Evolutionary conservation across 1,140 invertebrate genomes (phyloP), one percentile per base, ranked within the genome.

Genomic region (Diachasma alloeum): DNA sequence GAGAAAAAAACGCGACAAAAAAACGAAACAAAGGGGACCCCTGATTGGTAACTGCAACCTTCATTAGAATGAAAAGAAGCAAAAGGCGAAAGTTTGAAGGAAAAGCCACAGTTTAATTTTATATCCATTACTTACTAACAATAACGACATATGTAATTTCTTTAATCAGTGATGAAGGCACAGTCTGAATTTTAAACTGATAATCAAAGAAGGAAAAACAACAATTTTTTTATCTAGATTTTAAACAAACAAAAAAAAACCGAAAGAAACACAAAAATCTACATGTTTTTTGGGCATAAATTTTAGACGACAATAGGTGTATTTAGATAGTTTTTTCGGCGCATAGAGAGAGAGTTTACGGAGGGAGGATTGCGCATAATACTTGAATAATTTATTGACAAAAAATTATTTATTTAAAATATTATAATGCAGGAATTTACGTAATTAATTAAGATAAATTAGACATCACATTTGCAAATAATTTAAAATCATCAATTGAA

Each of bases 121-220:
- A 63, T 63, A 63, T 63, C 59, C 59, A 63, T 31, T 63, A 63
- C 24, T 19, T 63, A 63, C 59, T 63, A 63, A 63, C 59, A 63
- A 63, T 63, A 63, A 63, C 22, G 59, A 63, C 59, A 63, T 63
- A 63, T 63, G 59, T 63, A 26, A 53, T 63, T 63, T 63, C 22
- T 63, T 76, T 46, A 74, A 56, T 79, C 73, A 79, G 46, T 74
- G 6, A 76, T 68, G 26, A 56, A 31, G 13, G n/a, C 37, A 81
- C 73, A 82, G 81, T 85, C 82, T 87, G 81, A 86, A 82, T 84
- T 19, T 68, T 79, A 77, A 82, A 82, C 71, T 68, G 79, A 85
- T 84, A 87, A 87, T 87, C 83, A 88, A 87, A 85, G 78, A 76
- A 78, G 53, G 76, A 78, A 76, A 74, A 63, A 75, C n/a, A 17